These are phyloP conservation scores for Prochilodus magdalenae DNA, from an alignment of 2,113 vertebrate species.

Conservation along the genomic window DNA sequence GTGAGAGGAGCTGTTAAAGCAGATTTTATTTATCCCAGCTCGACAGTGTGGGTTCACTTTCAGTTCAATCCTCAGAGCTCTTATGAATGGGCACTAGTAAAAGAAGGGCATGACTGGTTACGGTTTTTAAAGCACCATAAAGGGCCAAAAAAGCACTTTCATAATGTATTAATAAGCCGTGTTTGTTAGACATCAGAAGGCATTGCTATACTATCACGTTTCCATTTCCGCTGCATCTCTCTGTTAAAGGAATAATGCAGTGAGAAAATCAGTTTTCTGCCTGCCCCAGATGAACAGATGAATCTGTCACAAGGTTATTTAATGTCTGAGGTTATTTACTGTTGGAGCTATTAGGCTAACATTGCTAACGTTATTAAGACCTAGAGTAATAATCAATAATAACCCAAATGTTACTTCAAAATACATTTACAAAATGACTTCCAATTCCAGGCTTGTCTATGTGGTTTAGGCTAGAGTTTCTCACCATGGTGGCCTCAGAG, in stretches of 20 bases:
- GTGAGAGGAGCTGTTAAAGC: slow-evolving; percentile 24
- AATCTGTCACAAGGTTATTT: too few relatives aligned
- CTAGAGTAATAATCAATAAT: too few relatives aligned
- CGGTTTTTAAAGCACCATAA: slow-evolving; percentile 1
- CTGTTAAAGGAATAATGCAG: background rate
- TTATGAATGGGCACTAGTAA: background rate
- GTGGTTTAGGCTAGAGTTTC: too few relatives aligned
- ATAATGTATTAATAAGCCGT: background rate
- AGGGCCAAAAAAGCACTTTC: background rate
- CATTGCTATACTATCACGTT: background rate
- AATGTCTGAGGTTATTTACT: too few relatives aligned
- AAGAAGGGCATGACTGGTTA: background rate
- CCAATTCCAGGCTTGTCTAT: too few relatives aligned
- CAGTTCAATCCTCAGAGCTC: background rate
- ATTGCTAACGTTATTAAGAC: too few relatives aligned
- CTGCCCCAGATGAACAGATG: too few relatives aligned
- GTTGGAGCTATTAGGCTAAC: too few relatives aligned
- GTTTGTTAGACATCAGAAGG: background rate
- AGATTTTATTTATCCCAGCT: slow-evolving; percentile 18
- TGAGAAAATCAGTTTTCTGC: background rate
- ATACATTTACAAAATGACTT: too few relatives aligned
- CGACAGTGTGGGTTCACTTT: slow-evolving; percentile 1
- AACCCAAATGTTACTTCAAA: too few relatives aligned
- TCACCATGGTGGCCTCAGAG: too few relatives aligned
- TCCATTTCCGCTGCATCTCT: background rate